These are phyloP conservation scores for Cotesia glomerata DNA, from an alignment of 1,140 invertebrate genomes.

Conservation along the genomic window DNA sequence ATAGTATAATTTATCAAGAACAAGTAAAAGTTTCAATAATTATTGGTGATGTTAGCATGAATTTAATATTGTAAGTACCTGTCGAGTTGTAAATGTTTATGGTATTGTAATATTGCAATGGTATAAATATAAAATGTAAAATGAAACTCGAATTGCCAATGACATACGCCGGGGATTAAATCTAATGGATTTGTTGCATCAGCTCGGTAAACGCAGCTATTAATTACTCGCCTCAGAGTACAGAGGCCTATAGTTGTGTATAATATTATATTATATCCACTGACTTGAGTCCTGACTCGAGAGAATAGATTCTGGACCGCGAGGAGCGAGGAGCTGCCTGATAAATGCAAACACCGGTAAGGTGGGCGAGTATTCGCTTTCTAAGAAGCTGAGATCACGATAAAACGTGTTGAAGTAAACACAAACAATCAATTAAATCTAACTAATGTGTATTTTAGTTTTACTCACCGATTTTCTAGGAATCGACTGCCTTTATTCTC, in stretches of 20 bases:
- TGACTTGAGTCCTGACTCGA: no score
- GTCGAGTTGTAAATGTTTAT: no score
- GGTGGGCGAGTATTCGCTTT: not conserved
- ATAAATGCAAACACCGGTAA: no score
- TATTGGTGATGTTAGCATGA: no score
- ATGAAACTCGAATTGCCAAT: not conserved
- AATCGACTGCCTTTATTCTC: not conserved
- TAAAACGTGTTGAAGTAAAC: constrained; percentile 15
- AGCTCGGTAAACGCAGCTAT: not conserved
- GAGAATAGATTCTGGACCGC: no score
- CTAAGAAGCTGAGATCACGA: not conserved
- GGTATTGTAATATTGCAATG: no score
- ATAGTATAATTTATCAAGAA: not conserved
- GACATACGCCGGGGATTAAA: not conserved
- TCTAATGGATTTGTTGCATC: constrained; percentile 4
- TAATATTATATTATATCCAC: no score
- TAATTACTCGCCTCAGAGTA: not conserved
- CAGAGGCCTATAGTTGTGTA: no score
- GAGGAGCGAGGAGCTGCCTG: no score
- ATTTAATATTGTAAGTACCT: no score
- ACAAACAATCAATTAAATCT: constrained; percentile 6
- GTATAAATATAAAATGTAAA: no score
- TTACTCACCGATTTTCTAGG: constrained; percentile 12
- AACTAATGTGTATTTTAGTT: constrained; percentile 20
- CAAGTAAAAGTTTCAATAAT: no score